phyloP scores from a whole-genome alignment of 2,888 invertebrate genomes.

The Drosophila mulleri region DNA sequence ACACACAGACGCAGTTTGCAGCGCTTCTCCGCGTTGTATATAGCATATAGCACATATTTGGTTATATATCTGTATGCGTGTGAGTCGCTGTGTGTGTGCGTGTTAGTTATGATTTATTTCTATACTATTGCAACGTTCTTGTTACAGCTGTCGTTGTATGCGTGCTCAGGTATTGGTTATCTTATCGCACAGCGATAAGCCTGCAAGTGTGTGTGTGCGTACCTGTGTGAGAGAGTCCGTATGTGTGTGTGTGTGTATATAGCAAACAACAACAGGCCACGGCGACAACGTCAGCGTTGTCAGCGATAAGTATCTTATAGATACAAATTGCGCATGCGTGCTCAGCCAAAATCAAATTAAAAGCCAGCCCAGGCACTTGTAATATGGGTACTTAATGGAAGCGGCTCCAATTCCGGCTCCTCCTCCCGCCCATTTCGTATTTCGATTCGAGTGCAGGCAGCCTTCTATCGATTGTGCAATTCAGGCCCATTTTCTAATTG shows the following conservation, averaged over 20 bases:
- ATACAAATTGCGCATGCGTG: constrained; percentile 84
- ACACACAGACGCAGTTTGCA: constrained; percentile 50
- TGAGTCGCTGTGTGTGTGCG: constrained; percentile 19
- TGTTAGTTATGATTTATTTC: constrained; percentile 75
- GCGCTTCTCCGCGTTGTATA: constrained; percentile 10
- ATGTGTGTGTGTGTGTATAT: constrained; percentile 26
- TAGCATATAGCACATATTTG: constrained; percentile 39
- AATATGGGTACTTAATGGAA: constrained; percentile 10
- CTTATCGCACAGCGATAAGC: constrained; percentile 75
- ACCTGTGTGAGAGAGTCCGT: constrained; percentile 11
- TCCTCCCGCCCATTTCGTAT: constrained; percentile 4
- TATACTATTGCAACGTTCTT: constrained; percentile 39
- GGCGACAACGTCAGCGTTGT: constrained; percentile 24
- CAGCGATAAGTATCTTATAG: constrained; percentile 80
- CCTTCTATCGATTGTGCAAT: constrained; percentile 77
- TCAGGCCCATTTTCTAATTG: constrained; percentile 74
- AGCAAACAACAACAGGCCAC: constrained; percentile 59
- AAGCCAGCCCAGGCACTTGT: constrained; percentile 11
- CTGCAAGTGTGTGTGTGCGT: constrained; percentile 25
- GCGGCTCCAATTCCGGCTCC: constrained; percentile 10
- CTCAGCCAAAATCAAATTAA: constrained; percentile 57
- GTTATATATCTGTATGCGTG: constrained; percentile 27
- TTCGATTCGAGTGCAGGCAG: constrained; percentile 35
- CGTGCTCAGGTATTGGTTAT: constrained; percentile 70
- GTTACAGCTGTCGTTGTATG: constrained; percentile 11